Evolutionary conservation across 2,113 vertebrate genomes (phyloP), one percentile per base, ranked within the genome.

Genomic region (Passer domesticus): DNA sequence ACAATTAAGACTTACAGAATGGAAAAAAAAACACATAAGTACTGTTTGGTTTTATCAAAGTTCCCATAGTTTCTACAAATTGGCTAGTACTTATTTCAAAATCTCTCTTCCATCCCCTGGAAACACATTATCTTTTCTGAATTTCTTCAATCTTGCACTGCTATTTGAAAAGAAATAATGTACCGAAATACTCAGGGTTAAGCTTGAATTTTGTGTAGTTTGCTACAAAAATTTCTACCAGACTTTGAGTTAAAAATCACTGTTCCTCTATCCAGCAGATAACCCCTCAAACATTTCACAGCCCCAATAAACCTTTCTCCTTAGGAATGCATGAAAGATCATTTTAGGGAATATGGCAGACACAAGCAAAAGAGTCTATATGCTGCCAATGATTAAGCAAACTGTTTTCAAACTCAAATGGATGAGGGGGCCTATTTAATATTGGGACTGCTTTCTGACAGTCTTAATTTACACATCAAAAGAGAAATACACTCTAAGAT

Each of bases 391-490:
- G 87, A 95, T 43, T 86, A 92, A 85, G 83, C 52, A 24, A 94
- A 73, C 35, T 84, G 73, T 95, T 96, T 95, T 89, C 66, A 92
- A 96, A 93, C 63, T 77, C 10, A 5, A 90, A 62, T 44, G 67
- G 70, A 94, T 72, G 52, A 83, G 60, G 41, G 63, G 15, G 53
- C 39, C 80, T 91, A 33, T 91, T 95, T 76, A 91, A 93, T 80
- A 87, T 31, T 60, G 69, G 80, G 47, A 15, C 47, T 87, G 89
- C 77, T 90, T 86, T 89, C 62, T 75, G 89, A 84, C 59, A 96
- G 59, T 67, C 64, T 60, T 95, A 96, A 96, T 94, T 95, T 96
- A 90, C 92, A 95, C 83, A 92, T 96, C 83, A 96, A 80, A 94
- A 92, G 87, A 95, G 68, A 73, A 96, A 66, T 74, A 76, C 73